Evolutionary conservation across 2,797 vertebrate species (phyloP), one percentile per base, ranked within the genome.

Genomic region (Borostomias antarcticus): DNA sequence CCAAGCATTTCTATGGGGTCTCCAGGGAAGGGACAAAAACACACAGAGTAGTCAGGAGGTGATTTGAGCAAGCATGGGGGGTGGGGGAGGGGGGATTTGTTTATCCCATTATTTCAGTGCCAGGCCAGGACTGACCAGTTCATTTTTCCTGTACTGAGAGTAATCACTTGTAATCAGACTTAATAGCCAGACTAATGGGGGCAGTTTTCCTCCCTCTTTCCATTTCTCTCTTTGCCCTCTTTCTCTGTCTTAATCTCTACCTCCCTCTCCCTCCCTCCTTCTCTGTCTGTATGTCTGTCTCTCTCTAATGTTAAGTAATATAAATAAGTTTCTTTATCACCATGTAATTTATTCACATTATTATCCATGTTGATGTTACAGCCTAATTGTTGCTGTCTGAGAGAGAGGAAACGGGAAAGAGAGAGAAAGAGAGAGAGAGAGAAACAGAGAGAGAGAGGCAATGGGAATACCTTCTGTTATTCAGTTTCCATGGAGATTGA

Each of bases 401-500:
- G 3, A 6, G 2, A 43, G 40, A 17, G 40, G 40, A 15, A 43
- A 35, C 17, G 48, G 10, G 26, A 15, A 61, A 70, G 64, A 58
- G 61, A 74, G 10, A 58, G 64, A 50, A 21, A 50, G 23, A 53
- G 15, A 43, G n/a, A 29, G 28, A 19, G 13, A n/a, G 48, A 54
- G 40, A n/a, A 28, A 15, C 40, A 30, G n/a, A n/a, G n/a, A n/a
- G n/a, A n/a, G n/a, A n/a, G n/a, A 57, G 66, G 57, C 73, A 68
- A 75, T 74, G 73, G 63, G 69, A 80, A 73, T 67, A 53, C 67
- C 69, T 73, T 62, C 79, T 70, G 77, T 70, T 79, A 26, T 21
- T 17, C 76, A 70, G 85, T 88, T 88, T 78, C 87, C 82, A 89
- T 88, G 82, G 85, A 71, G 82, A 89, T 71, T 0, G 75, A 83